Evolutionary conservation across 2,888 invertebrate species (phyloP), one percentile per base, ranked within the genome.

Genomic region (Epiblema foenella): DNA sequence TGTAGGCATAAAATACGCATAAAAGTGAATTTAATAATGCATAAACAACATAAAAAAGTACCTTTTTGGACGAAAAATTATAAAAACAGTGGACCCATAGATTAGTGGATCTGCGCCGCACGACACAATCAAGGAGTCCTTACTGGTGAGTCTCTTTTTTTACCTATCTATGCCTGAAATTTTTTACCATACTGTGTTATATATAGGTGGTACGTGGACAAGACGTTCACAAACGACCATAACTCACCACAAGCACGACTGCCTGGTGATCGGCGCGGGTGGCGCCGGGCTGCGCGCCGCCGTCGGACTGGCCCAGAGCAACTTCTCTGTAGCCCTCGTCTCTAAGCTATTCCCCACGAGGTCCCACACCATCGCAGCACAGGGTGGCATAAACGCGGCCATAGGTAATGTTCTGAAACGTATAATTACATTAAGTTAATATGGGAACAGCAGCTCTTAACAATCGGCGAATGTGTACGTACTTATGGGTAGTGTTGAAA

Each of bases 341-440:
- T 97, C 98, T 20, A 99, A 99, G 92, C 93, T 99, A 62, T 99
- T 99, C 84, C 99, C 99, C 0, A 99, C 99, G 2, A 94, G 99
- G 73, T 99, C 99, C 0, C 99, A 99, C 87, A 99, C 99, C 1
- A 98, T 99, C 10, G 99, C 99, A 18, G 99, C 99, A 0, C 99
- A 99, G 87, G 99, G 99, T 66, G 99, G 99, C 62, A 98, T 99
- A 84, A 99, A 99, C 92, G 99, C 99, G 11, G 97, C 99, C 0
- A 94, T 99, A 58, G 98, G 98, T 83, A 59, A 42, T 39, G n/a
- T n/a, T n/a, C n/a, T n/a, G 24, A 24, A 24, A 24, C 4, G 24
- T 4, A 24, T 24, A 24, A 24, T 24, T 24, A 24, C 24, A 24
- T 24, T 24, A 4, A 24, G 2, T 24, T 24, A 24, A 24, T 24